phyloP scores from a whole-genome alignment of 2,113 vertebrate species.

The Carettochelys insculpta region DNA sequence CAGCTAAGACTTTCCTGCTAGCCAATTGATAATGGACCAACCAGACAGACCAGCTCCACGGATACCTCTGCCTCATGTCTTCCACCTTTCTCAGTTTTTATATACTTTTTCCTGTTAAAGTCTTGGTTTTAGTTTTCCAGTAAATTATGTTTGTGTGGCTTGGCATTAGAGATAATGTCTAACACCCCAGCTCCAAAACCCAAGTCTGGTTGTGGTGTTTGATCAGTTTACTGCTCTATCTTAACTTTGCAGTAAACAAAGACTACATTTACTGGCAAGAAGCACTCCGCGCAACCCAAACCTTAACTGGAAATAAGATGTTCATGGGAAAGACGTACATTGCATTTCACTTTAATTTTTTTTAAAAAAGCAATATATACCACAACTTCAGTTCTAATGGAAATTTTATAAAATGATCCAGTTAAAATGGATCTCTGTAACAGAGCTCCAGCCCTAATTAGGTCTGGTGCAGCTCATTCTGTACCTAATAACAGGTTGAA shows the following conservation, averaged over 20 bases:
- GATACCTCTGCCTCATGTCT: not conserved
- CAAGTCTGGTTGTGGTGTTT: not conserved
- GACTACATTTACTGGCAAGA: not conserved
- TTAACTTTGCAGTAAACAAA: not conserved
- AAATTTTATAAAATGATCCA: not conserved
- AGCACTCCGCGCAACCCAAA: not conserved
- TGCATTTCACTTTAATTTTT: not conserved
- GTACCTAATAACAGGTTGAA: not conserved
- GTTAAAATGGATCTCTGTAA: not conserved
- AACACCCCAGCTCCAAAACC: not conserved
- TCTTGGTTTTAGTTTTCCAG: not conserved
- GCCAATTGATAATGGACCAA: conserved; percentile 15
- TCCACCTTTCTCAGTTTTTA: not conserved
- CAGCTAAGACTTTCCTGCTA: conserved; percentile 20
- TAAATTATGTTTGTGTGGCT: not conserved
- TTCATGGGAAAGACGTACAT: not conserved
- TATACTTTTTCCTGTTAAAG: not conserved
- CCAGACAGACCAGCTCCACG: not conserved
- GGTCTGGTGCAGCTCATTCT: not conserved
- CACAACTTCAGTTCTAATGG: not conserved
- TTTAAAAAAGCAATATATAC: not conserved
- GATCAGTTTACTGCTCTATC: not conserved
- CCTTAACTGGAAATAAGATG: not conserved
- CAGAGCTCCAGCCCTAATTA: not conserved
- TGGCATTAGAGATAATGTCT: not conserved